These are phyloP conservation scores for Cacatua alba DNA, from an alignment of 2,113 vertebrate genomes.

Conservation along the genomic window DNA sequence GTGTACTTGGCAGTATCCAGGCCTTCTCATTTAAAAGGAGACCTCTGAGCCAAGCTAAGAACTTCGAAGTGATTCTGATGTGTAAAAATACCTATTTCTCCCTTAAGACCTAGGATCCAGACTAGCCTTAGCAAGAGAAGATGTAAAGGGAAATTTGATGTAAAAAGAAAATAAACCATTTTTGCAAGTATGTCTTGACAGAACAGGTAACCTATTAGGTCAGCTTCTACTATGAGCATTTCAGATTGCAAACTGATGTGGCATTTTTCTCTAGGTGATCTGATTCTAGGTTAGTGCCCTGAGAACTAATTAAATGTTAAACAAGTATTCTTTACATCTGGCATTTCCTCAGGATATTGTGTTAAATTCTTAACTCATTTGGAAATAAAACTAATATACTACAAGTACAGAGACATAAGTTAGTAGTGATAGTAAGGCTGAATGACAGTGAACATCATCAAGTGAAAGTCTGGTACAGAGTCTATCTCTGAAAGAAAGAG, in stretches of 20 bases:
- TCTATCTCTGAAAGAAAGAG: neutral
- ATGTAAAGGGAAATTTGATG: neutral
- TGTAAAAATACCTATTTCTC: neutral
- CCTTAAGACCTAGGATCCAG: neutral
- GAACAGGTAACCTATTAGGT: neutral
- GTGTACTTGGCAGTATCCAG: neutral
- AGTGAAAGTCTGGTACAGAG: neutral
- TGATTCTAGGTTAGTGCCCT: neutral
- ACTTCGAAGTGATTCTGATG: neutral
- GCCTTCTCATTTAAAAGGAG: neutral
- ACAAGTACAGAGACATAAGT: neutral
- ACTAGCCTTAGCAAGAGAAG: neutral
- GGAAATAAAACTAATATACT: neutral
- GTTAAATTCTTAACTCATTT: neutral
- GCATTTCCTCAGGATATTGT: neutral
- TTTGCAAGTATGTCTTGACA: neutral
- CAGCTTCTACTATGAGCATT: neutral
- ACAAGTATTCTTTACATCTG: neutral
- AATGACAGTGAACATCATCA: neutral
- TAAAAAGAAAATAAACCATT: neutral
- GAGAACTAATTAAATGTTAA: neutral
- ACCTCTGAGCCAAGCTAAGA: neutral
- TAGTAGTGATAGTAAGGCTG: neutral
- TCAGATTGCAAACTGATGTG: neutral
- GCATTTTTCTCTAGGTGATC: neutral